A percentile compares a stretch with the other conserved stretches of the same genome.
Conservation (phyloP, 2,888 invertebrate genomes). For the Uropetala carovei region DNA sequence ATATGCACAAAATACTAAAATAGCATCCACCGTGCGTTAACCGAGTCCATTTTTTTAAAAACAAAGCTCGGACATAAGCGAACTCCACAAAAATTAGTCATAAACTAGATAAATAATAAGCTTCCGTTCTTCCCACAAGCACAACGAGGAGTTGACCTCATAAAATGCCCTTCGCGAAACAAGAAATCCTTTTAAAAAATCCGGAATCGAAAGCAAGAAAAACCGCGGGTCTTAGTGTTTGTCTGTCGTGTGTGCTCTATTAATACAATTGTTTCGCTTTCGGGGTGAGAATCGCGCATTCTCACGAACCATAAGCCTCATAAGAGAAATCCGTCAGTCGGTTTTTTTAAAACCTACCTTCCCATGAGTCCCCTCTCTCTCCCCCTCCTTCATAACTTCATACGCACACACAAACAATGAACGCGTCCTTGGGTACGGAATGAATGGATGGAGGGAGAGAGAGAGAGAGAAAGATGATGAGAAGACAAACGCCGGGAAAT, state of each 20-base stretch:
- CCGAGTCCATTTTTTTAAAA: background rate
- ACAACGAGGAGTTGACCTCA: background rate
- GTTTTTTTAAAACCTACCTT: background rate
- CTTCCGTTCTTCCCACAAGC: background rate
- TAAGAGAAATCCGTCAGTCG: background rate
- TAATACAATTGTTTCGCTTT: background rate
- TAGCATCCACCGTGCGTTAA: too few relatives aligned
- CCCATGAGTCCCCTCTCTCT: background rate
- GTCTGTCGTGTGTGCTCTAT: background rate
- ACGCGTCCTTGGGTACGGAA: background rate
- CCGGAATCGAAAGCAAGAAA: background rate
- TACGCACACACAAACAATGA: background rate
- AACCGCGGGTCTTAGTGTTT: background rate
- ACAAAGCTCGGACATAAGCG: background rate
- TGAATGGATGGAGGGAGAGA: too few relatives aligned
- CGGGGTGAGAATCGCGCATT: background rate
- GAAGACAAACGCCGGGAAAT: slow-evolving; percentile 14
- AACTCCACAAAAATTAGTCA: background rate
- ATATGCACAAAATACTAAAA: too few relatives aligned
- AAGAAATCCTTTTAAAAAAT: background rate
- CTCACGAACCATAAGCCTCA: background rate
- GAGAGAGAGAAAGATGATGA: too few relatives aligned
- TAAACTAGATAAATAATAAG: too few relatives aligned
- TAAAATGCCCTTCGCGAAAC: background rate
- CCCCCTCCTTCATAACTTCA: background rate